Percentiles rank a stretch among this genome's conserved stretches.
Conservation (phyloP, 2,888 invertebrate genomes). For the Ischnura elegans region DNA sequence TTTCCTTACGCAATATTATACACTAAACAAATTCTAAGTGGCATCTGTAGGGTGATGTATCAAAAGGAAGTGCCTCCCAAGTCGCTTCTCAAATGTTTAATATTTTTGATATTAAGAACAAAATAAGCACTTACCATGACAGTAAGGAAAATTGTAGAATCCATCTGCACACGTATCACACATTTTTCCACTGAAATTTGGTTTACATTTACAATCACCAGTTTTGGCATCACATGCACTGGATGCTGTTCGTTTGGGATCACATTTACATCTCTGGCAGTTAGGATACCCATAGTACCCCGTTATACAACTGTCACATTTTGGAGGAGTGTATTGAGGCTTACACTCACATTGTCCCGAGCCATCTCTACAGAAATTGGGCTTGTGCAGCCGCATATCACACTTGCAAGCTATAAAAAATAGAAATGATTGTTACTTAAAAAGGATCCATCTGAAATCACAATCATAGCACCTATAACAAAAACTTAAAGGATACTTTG, state of each 20-base stretch:
- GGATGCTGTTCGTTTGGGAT: slow-evolving; percentile 92
- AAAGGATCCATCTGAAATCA: background rate
- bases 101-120: background rate
- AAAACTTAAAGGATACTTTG: too few species aligned
- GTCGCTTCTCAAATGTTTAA: too few species aligned
- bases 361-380: slow-evolving; percentile 96
- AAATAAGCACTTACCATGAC: slow-evolving; percentile 83
- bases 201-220: slow-evolving; percentile 93
- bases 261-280: slow-evolving; percentile 96
- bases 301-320: slow-evolving; percentile 91
- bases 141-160: slow-evolving; percentile 91
- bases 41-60: too few species aligned
- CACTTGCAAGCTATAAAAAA: slow-evolving; percentile 90
- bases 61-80: too few species aligned
- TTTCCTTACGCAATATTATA: too few species aligned
- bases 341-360: slow-evolving; percentile 94
- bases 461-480: too few species aligned
- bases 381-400: slow-evolving; percentile 87
- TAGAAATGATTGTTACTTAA: slow-evolving; percentile 1
- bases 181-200: slow-evolving; percentile 91
- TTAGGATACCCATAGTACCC: slow-evolving; percentile 96
- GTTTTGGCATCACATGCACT: slow-evolving; percentile 91
- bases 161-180: slow-evolving; percentile 94
- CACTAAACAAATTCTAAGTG: too few species aligned
- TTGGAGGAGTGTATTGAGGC: slow-evolving; percentile 87